Evolutionary conservation across 2,113 vertebrate species (phyloP), one percentile per base, ranked within the genome.

Genomic region (Corythaixoides concolor): DNA sequence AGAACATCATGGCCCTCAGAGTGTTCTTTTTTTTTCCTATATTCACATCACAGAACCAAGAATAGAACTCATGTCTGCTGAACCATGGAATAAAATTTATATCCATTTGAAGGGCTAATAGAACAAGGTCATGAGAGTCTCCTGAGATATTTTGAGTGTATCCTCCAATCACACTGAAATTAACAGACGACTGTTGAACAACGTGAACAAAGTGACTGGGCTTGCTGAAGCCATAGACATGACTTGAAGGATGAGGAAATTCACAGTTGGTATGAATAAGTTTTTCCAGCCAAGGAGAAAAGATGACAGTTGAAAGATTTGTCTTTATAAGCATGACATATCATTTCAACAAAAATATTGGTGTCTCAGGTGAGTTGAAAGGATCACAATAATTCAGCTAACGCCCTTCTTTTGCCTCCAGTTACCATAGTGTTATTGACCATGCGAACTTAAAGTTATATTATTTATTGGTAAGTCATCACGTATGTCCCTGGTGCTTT

Each of bases 141-240:
- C 52, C 43, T 59, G 85, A 84, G 88, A 64, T 56, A 84, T 81
- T 74, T 72, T 35, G 76, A 72, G 27, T 89, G 86, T 78, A 76
- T 88, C 80, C 80, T 94, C 62, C 78, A 88, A 76, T 91, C 86
- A 52, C 75, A 79, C 70, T 70, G 41, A 90, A 95, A 92, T 96
- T 60, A 87, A 72, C 58, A 55, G 58, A 59, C 0, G 27, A 78
- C 53, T 70, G 55, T 43, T 56, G 88, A 96, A 49, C 58, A 89
- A 22, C 67, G 35, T 82, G 86, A 59, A 79, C 72, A 82, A 94
- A 85, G 66, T 88, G 91, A 20, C 76, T 64, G 41, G 14, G 80
- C 50, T 32, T 85, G 41, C 79, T 67, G 66, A 74, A 96, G 82
- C 50, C 20, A 0, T 2, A 30, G 76, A 41, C 3, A 12, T 41